Conservation (phyloP, 2,888 invertebrate genomes). For the Pyrochroa serraticornis region DNA sequence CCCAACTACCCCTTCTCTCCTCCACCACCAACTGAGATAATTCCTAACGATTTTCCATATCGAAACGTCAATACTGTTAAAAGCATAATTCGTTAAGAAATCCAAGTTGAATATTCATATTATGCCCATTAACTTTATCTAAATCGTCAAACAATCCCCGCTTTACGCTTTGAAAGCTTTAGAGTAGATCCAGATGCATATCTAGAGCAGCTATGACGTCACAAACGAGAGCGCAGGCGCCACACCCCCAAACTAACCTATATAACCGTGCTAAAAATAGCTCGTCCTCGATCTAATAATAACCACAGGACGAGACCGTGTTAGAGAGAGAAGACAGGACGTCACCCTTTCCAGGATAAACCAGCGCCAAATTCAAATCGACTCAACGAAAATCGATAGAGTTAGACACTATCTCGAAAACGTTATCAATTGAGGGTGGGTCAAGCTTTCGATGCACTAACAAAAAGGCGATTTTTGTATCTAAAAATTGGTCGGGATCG, state of each 20-base stretch:
- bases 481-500: too few relatives aligned
- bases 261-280: slow-evolving; percentile 57
- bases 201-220: slow-evolving; percentile 59
- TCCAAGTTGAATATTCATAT: background rate
- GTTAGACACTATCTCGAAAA: background rate
- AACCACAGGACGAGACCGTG: slow-evolving; percentile 53
- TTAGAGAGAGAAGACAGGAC: slow-evolving; percentile 25
- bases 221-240: slow-evolving; percentile 51
- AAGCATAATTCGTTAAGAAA: background rate
- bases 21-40: too few relatives aligned
- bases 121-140: slow-evolving; percentile 4
- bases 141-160: slow-evolving; percentile 31
- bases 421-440: slow-evolving; percentile 9
- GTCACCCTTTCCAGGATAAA: background rate
- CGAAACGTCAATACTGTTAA: background rate
- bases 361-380: background rate
- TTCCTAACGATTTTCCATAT: too few relatives aligned
- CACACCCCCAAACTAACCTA: slow-evolving; percentile 54
- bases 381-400: background rate
- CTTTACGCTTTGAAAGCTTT: slow-evolving; percentile 32
- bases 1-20: too few relatives aligned
- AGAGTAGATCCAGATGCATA: slow-evolving; percentile 33
- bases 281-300: slow-evolving; percentile 59
- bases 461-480: too few relatives aligned
- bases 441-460: too few relatives aligned